Percentiles rank a stretch among this genome's conserved stretches.
Conservation (phyloP, 2,888 invertebrate genomes). For the Magallana nippona region DNA sequence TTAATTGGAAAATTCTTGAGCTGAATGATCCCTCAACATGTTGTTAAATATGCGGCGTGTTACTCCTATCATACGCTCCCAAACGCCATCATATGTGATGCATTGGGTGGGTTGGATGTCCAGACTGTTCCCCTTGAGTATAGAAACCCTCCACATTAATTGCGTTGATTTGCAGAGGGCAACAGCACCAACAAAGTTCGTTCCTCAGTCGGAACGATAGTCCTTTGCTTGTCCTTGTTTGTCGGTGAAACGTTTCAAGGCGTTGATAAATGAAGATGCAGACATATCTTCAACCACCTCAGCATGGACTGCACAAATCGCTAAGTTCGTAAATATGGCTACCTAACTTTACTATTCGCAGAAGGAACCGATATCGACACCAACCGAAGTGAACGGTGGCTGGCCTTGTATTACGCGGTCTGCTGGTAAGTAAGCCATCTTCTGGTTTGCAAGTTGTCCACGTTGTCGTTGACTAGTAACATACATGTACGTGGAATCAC, state of each 20-base stretch:
- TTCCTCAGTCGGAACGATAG: conserved; percentile 37
- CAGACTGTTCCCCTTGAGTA: neutral
- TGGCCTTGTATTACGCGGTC: conserved; percentile 20
- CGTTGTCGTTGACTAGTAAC: conserved; percentile 34
- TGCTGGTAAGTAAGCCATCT: conserved; percentile 40
- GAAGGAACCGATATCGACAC: conserved; percentile 36
- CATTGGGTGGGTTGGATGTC: conserved; percentile 35
- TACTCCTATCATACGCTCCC: neutral
- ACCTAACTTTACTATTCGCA: conserved; percentile 39
- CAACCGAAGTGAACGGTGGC: conserved; percentile 48
- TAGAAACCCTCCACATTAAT: conserved; percentile 17
- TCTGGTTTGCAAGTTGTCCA: neutral
- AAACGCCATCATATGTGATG: neutral
- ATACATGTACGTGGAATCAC: conserved; percentile 35
- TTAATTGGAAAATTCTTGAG: too few relatives aligned
- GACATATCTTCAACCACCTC: conserved; percentile 41
- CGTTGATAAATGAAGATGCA: neutral
- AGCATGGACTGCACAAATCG: conserved; percentile 37
- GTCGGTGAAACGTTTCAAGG: neutral
- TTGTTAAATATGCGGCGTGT: neutral
- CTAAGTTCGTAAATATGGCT: conserved; percentile 39
- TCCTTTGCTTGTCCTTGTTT: neutral
- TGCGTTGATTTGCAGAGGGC: conserved; percentile 10
- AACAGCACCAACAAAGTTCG: conserved; percentile 36
- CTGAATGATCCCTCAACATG: neutral